A percentile compares a stretch with the other conserved stretches of the same genome.
Conservation (phyloP, 2,888 invertebrate species). For the Nymphalis c-album region DNA sequence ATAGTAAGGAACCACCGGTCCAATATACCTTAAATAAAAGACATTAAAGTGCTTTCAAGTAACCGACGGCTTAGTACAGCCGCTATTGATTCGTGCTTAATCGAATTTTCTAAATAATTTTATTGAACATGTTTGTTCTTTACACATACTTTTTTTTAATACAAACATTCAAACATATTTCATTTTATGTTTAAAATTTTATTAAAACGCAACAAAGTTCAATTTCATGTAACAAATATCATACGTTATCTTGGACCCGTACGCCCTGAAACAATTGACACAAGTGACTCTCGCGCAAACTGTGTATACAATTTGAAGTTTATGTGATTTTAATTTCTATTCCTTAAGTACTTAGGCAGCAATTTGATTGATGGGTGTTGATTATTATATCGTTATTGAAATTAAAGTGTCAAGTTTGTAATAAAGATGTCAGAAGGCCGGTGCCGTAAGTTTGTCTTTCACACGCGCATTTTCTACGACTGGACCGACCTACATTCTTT, state of each 20-base stretch:
- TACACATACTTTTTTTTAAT: slow-evolving; percentile 17
- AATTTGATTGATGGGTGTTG: slow-evolving; percentile 45
- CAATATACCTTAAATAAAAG: too few relatives aligned
- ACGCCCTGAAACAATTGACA: slow-evolving; percentile 63
- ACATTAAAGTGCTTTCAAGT: slow-evolving; percentile 20
- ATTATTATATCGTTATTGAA: slow-evolving; percentile 30
- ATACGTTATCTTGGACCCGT: neutral
- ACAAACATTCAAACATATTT: slow-evolving; percentile 28
- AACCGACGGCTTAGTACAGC: slow-evolving; percentile 26
- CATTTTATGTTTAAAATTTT: neutral
- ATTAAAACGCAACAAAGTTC: slow-evolving; percentile 24
- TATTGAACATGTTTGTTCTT: slow-evolving; percentile 29
- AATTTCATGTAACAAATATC: slow-evolving; percentile 7
- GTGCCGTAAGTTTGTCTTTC: slow-evolving; percentile 67
- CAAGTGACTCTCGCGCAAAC: slow-evolving; percentile 62
- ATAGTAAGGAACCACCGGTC: too few relatives aligned
- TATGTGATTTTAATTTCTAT: slow-evolving; percentile 46
- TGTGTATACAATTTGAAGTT: slow-evolving; percentile 40
- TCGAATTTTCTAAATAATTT: slow-evolving; percentile 43
- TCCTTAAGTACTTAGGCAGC: slow-evolving; percentile 42
- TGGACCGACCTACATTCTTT: slow-evolving; percentile 54
- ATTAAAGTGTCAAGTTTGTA: slow-evolving; percentile 41
- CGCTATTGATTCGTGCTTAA: slow-evolving; percentile 33
- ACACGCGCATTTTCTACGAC: slow-evolving; percentile 47
- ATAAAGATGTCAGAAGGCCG: slow-evolving; percentile 65